phyloP scores from a whole-genome alignment of 2,797 vertebrate species.

The Phalanger gymnotis region DNA sequence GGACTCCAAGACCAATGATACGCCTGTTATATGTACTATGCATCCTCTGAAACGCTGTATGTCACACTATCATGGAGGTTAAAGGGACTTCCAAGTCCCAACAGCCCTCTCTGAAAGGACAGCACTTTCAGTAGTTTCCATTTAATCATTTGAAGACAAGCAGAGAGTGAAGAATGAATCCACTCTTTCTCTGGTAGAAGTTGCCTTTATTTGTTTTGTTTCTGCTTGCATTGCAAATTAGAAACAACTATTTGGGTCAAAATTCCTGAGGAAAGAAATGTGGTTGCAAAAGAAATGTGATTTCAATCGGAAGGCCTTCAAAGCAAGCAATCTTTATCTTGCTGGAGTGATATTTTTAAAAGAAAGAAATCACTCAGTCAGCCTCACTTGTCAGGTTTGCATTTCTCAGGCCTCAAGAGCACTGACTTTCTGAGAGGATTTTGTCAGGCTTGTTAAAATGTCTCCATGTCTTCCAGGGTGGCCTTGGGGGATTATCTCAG shows the following conservation, averaged over 20 bases:
- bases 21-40: not conserved
- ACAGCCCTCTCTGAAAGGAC: slow-evolving; percentile 11
- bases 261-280: slow-evolving; percentile 50
- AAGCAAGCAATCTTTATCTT: slow-evolving; percentile 29
- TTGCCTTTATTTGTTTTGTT: slow-evolving; percentile 55
- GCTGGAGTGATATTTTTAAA: not conserved
- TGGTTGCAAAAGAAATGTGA: slow-evolving; percentile 48
- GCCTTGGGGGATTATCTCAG: not conserved
- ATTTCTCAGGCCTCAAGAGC: slow-evolving; percentile 19
- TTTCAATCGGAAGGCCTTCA: slow-evolving; percentile 52
- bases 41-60: not conserved
- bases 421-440: slow-evolving; percentile 33
- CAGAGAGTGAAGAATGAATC: slow-evolving; percentile 49
- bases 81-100: slow-evolving; percentile 47
- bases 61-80: slow-evolving; percentile 27
- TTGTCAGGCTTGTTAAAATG: slow-evolving; percentile 62
- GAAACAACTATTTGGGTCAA: slow-evolving; percentile 40
- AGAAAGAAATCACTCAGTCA: slow-evolving; percentile 52
- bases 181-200: not conserved
- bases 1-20: not conserved
- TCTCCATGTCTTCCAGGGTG: not conserved
- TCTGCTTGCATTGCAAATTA: slow-evolving; percentile 8
- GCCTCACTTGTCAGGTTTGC: not conserved
- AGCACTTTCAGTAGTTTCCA: slow-evolving; percentile 42
- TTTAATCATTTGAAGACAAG: slow-evolving; percentile 62